Evolutionary conservation across 1,140 invertebrate species (phyloP), one percentile per base, ranked within the genome.

Genomic region (Drusus annulatus): DNA sequence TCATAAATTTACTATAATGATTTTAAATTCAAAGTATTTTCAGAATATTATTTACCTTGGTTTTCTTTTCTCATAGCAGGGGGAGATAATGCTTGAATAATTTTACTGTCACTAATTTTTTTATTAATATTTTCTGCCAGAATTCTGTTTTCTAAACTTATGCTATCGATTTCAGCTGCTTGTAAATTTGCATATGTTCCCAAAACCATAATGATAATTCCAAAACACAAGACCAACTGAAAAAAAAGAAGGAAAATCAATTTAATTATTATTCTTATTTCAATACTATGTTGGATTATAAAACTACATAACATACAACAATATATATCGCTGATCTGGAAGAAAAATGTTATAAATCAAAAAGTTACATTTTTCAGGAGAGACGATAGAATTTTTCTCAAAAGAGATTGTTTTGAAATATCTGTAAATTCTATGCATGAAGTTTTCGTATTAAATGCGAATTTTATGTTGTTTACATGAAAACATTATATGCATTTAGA

Each of bases 141-240:
- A 17, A 82, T 21, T 80, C 76, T 80, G 58, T 79, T 68, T 36
- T 80, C 73, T 15, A 77, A 31, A n/a, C 89, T 87, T 1, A 90
- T 88, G 51, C 87, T 87, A 68, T 90, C 88, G 19, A 89, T 89
- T 15, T 95, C 94, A 3, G 94, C 92, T 0, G 94, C 94, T 87
- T 93, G 93, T 50, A 98, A 87, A 87, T 96, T 97, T 4, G 95
- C 95, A 85, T 95, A 97, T 0, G 96, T 97, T 80, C 96, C 96
- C 19, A 97, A 88, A 7, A 97, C 91, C 92, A 98, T 93, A 51
- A 97, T 93, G 45, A 93, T 91, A 10, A 97, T 89, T 0, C 96
- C 96, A 85, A 95, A 88, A 25, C 95, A 88, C 73, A 97, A 88
- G 51, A 96, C 91, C 68, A 93, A 87, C 94, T 95, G 86, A 79